These are phyloP conservation scores for Equus przewalskii DNA, from an alignment of 2,113 vertebrate species.

Conservation along the genomic window DNA sequence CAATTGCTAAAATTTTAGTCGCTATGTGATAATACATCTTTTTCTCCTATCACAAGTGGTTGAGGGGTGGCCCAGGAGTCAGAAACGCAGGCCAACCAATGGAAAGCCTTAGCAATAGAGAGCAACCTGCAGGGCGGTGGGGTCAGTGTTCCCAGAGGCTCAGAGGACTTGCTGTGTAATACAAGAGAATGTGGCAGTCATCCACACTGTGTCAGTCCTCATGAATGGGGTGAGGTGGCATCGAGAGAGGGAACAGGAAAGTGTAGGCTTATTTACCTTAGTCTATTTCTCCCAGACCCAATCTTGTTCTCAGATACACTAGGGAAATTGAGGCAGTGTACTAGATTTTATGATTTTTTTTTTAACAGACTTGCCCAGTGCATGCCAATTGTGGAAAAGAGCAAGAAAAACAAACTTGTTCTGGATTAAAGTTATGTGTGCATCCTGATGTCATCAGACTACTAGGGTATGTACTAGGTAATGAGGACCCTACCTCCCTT, in stretches of 20 bases:
- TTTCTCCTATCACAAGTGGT: neutral
- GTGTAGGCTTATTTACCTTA: neutral
- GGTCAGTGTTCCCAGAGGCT: constrained; percentile 4
- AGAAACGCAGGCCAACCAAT: neutral
- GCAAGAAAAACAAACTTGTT: neutral
- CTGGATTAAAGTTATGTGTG: neutral
- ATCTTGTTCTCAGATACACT: neutral
- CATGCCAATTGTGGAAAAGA: neutral
- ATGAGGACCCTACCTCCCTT: neutral
- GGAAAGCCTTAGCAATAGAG: neutral
- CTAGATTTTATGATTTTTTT: constrained; percentile 14
- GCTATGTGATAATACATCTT: neutral
- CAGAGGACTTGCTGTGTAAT: constrained; percentile 38
- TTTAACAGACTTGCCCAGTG: neutral
- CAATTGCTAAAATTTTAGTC: constrained; percentile 41
- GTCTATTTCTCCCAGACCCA: neutral
- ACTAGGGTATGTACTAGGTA: neutral
- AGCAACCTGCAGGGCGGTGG: neutral
- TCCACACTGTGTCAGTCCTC: neutral
- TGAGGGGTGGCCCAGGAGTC: neutral
- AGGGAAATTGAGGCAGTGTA: constrained; percentile 14
- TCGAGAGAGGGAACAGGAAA: neutral
- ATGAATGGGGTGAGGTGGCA: neutral
- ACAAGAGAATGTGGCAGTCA: neutral
- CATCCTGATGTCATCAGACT: constrained; percentile 41